phyloP scores from a whole-genome alignment of 2,888 invertebrate species.

The Vesta saturnalis region DNA sequence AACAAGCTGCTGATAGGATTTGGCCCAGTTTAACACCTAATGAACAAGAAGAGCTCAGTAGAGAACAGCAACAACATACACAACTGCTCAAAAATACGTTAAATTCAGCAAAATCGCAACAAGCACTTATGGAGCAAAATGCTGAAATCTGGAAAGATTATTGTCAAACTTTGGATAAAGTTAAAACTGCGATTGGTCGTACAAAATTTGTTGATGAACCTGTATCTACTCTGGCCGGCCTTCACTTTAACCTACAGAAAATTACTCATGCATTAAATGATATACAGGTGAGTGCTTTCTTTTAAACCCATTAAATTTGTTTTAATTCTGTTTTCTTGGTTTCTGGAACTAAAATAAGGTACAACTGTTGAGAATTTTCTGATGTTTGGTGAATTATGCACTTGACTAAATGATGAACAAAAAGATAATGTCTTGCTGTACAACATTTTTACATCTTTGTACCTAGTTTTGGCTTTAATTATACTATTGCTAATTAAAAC shows the following conservation, averaged over 20 bases:
- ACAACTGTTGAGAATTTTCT: no score
- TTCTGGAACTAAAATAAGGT: no score
- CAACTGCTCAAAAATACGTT: constrained; percentile 84
- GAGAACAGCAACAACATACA: constrained; percentile 83
- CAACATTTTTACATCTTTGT: no score
- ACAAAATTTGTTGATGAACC: constrained; percentile 83
- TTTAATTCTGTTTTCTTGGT: no score
- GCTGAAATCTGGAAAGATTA: constrained; percentile 88
- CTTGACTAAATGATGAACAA: no score
- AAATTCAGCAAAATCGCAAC: constrained; percentile 83
- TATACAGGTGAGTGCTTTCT: constrained; percentile 70
- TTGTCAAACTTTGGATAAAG: constrained; percentile 79
- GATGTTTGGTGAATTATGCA: no score
- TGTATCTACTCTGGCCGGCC: constrained; percentile 79
- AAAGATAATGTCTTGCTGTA: no score
- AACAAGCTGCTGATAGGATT: constrained; percentile 86
- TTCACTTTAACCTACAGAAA: constrained; percentile 87
- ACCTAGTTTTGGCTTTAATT: no score
- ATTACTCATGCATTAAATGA: constrained; percentile 80
- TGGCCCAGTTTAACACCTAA: constrained; percentile 84
- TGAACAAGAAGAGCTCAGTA: constrained; percentile 85
- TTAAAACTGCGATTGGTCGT: constrained; percentile 78
- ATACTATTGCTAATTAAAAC: no score
- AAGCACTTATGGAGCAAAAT: constrained; percentile 83
- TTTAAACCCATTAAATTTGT: not conserved